These are phyloP conservation scores for Calliphora vicina DNA, from an alignment of 1,140 invertebrate species.

Conservation along the genomic window DNA sequence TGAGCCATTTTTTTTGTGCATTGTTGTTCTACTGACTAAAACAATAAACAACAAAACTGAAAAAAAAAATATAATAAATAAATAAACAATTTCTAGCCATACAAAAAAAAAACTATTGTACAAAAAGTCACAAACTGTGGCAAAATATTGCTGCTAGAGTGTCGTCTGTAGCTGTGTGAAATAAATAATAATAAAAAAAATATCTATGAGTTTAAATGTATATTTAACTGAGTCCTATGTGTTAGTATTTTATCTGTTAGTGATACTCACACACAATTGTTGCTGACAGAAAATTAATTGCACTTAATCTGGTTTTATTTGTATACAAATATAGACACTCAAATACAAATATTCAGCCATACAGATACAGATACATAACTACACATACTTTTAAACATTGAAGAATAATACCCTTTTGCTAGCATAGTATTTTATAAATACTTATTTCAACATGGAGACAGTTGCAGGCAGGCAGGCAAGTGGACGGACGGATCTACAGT, in stretches of 20 bases:
- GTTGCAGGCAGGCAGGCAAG: too few relatives aligned
- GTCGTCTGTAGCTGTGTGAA: background rate
- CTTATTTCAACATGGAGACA: background rate
- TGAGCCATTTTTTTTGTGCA: background rate
- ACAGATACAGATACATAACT: background rate
- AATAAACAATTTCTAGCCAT: background rate
- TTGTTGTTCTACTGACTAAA: background rate
- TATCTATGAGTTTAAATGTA: background rate
- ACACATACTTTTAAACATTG: background rate
- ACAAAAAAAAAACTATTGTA: too few relatives aligned
- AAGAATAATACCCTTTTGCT: background rate
- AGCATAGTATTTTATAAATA: background rate
- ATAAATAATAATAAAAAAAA: too few relatives aligned
- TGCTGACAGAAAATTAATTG: constrained; percentile 54
- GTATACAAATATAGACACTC: background rate
- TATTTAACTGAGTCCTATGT: background rate
- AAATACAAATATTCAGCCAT: background rate
- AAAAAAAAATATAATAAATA: background rate
- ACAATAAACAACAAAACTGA: background rate
- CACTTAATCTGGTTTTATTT: constrained; percentile 48
- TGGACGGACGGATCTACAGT: too few relatives aligned
- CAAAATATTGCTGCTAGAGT: too few relatives aligned
- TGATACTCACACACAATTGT: constrained; percentile 43
- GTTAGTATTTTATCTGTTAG: constrained; percentile 20
- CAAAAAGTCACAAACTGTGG: too few relatives aligned